phyloP scores from a whole-genome alignment of 2,888 invertebrate genomes.

The Tetragonisca angustula region DNA sequence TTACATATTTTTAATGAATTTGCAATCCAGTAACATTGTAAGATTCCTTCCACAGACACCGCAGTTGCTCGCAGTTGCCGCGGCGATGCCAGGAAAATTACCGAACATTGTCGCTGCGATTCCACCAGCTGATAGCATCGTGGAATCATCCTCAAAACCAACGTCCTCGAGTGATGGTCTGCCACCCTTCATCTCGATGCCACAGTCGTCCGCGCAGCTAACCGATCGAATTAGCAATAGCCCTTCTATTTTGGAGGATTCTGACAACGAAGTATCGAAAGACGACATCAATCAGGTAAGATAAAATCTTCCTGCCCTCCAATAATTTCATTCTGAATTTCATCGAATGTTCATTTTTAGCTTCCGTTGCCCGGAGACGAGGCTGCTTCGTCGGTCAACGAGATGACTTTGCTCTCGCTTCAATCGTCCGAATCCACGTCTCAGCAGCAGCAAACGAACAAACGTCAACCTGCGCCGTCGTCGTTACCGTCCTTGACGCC shows the following conservation, averaged over 20 bases:
- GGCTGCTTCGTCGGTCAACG: conserved; percentile 76
- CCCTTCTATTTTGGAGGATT: conserved; percentile 76
- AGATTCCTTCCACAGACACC: conserved; percentile 42
- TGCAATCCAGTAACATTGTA: not conserved
- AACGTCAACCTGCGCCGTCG: conserved; percentile 70
- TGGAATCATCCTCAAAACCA: conserved; percentile 45
- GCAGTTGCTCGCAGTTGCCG: conserved; percentile 59
- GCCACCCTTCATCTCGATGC: conserved; percentile 81
- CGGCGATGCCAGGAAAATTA: conserved; percentile 60
- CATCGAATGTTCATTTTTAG: conserved; percentile 63
- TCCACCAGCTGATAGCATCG: conserved; percentile 67
- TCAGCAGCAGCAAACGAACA: conserved; percentile 74
- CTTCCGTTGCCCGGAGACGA: conserved; percentile 79
- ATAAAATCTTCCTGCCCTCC: not conserved
- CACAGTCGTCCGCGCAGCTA: conserved; percentile 77
- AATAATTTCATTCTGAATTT: not conserved
- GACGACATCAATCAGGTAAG: conserved; percentile 78
- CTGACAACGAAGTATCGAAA: conserved; percentile 80
- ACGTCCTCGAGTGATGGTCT: conserved; percentile 63
- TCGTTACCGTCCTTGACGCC: conserved; percentile 75
- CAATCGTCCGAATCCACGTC: conserved; percentile 61
- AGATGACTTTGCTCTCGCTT: conserved; percentile 79
- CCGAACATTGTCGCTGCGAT: conserved; percentile 75
- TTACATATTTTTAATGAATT: not conserved
- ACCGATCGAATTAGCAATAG: conserved; percentile 80